Base-by-base conservation (phyloP, 2,113 vertebrate genomes). In the Talpa occidentalis region DNA sequence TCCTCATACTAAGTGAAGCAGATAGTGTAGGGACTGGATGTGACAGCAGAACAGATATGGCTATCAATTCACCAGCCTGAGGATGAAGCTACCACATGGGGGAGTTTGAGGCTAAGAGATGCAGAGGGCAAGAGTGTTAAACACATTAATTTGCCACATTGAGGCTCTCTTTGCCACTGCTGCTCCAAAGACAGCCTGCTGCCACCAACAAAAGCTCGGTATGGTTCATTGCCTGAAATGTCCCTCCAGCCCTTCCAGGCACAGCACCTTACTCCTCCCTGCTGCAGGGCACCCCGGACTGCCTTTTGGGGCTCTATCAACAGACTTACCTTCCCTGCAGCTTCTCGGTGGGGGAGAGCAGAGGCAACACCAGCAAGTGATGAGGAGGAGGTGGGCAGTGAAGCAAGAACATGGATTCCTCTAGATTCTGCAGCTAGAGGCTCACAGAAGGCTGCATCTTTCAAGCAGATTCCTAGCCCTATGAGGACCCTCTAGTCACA, bases 61-160 rank as follows among this genome's bases (percentile, higher is more conserved):
- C 66, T 87, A 83, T 44, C 32, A 5, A 1, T 4, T 4, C 7
- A 22, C 56, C 10, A 52, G 88, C 77, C 82, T 47, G 67, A 92
- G 67, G 77, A 64, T 15, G 52, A 95, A 95, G 62, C 82, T 74
- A 32, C 94, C 97, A 97, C 93, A 89, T 78, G 96, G 95, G 95
- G 94, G 95, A 97, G 97, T 97, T 88, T 97, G 94, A 97, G 79
- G 72, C 94, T 95, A 91, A 96, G 79, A 93, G 91, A 96, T 96
- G 44, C 10, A n/a, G 62, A 88, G n/a, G 49, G 28, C 90, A 52
- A 19, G 15, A 21, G 42, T 10, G 9, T 21, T 3, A 24, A 32
- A 44, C 5, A 22, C 70, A 93, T 74, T 32, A 10, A 14, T 66
- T 78, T 66, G 10, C 64, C 56, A 35, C n/a, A 3, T 15, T 40